Base-by-base conservation (phyloP, 2,797 vertebrate species). In the Rhinatrema bivittatum region DNA sequence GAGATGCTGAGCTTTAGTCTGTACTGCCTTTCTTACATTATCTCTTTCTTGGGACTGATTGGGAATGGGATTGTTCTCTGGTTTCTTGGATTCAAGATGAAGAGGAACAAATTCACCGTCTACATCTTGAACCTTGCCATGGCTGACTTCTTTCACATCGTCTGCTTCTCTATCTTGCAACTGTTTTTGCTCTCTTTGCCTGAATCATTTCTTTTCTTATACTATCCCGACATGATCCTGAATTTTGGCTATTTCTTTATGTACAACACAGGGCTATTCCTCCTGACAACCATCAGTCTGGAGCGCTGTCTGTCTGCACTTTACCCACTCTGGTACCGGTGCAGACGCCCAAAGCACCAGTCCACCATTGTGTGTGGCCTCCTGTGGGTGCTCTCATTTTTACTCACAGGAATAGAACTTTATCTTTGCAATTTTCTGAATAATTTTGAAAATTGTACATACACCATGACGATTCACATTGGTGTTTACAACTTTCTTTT, bases 311-410 rank as follows among this genome's bases (percentile, higher is more conserved):
- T 57, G 6, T 48, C 56, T 0, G 47, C 37, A 32, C 55, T 73
- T 33, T 65, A 56, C 20, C 69, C 67, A 5, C 28, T 60, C 34
- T 70, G 70, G 70, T 53, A 53, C 37, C 47, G 24, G 7, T 45
- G 41, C 10, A 35, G 6, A 13, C 44, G 3, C 4, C 65, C 66
- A 0, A n/a, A 4, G 22, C 31, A 34, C 25, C 28, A 64, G 11
- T 53, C 62, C 0, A 1, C 24, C 0, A 0, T 3, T 5, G 15
- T 15, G 5, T 56, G 64, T 3, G 2, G 16, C 5, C 29, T 38
- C 16, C 57, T 74, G 15, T 66, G 73, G 72, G n/a, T 3, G 1
- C 36, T 65, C 2, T 22, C 44, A 19, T 20, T 54, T 3, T 12
- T 34, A 10, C 20, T 56, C 3, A 51, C 16, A 0, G 53, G 41